phyloP scores from a whole-genome alignment of 2,113 vertebrate species.

The Nerophis lumbriciformis region DNA sequence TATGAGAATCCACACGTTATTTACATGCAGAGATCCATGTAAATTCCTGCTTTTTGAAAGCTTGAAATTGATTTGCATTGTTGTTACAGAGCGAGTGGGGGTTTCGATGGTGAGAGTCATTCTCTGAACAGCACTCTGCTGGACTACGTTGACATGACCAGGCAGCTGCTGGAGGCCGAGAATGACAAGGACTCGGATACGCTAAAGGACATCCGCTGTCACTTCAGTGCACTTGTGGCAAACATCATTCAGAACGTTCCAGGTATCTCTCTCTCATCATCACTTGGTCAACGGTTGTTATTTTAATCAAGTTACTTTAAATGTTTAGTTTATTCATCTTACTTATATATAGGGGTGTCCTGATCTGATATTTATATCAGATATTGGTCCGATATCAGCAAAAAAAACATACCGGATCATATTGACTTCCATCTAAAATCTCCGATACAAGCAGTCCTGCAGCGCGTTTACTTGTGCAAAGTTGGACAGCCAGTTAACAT shows the following conservation, averaged over 20 bases:
- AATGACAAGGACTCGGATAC: conserved; percentile 99
- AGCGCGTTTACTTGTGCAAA: too few relatives aligned
- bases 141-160: conserved; percentile 95
- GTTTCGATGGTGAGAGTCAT: conserved; percentile 94
- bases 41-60: not conserved
- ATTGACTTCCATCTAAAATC: too few relatives aligned
- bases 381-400: too few relatives aligned
- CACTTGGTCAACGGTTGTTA: not conserved
- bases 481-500: too few relatives aligned
- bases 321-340: not conserved
- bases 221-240: conserved; percentile 99
- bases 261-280: conserved; percentile 70
- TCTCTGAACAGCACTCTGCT: conserved; percentile 93
- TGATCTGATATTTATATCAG: too few relatives aligned
- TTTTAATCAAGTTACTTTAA: not conserved
- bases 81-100: conserved; percentile 83
- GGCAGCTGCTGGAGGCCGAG: conserved; percentile 96
- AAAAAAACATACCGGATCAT: too few relatives aligned
- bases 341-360: too few relatives aligned
- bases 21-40: not conserved
- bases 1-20: conserved; percentile 44
- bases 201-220: conserved; percentile 93
- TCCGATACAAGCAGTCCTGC: too few relatives aligned
- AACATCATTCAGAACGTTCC: conserved; percentile 99
- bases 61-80: too few relatives aligned